Evolutionary conservation across 2,113 vertebrate genomes (phyloP).

Genomic region (Dipodomys stephensi): DNA sequence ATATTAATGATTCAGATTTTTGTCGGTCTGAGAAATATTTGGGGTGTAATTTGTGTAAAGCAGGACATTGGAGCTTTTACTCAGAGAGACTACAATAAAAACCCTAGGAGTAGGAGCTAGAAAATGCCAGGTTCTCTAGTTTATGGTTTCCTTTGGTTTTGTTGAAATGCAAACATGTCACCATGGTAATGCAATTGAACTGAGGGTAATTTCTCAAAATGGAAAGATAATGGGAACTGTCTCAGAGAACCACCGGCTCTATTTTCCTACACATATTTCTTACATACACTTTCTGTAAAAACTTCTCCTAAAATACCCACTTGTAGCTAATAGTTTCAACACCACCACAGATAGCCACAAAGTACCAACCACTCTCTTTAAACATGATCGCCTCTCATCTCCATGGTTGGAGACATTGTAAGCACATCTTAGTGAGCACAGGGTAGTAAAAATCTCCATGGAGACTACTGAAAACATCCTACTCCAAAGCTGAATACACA

Average conservation of each 20-base stretch:
- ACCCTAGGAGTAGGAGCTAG: neutral
- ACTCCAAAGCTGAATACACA: slow-evolving; percentile 28
- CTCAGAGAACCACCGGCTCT: slow-evolving; percentile 39
- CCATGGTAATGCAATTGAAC: slow-evolving; percentile 58
- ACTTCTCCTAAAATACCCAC: neutral
- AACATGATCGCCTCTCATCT: slow-evolving; percentile 36
- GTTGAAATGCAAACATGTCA: slow-evolving; percentile 58
- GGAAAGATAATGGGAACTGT: slow-evolving; percentile 26
- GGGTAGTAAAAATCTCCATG: slow-evolving; percentile 48
- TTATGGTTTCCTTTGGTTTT: neutral
- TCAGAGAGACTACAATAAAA: neutral
- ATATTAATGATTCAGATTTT: slow-evolving; percentile 10
- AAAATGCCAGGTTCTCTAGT: neutral
- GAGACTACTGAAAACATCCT: slow-evolving; percentile 39
- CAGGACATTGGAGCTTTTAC: neutral
- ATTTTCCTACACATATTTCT: slow-evolving; percentile 14
- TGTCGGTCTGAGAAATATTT: slow-evolving; percentile 14
- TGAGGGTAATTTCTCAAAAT: slow-evolving; percentile 52
- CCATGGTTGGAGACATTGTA: slow-evolving; percentile 48
- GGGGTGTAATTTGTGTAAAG: neutral
- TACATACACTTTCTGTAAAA: slow-evolving; percentile 42
- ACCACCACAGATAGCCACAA: neutral
- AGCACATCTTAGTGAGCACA: slow-evolving; percentile 57
- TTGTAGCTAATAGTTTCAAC: slow-evolving; percentile 65
- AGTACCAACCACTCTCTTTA: slow-evolving; percentile 41